phyloP scores from a whole-genome alignment of 2,888 invertebrate genomes.

The Julus scandinavius region DNA sequence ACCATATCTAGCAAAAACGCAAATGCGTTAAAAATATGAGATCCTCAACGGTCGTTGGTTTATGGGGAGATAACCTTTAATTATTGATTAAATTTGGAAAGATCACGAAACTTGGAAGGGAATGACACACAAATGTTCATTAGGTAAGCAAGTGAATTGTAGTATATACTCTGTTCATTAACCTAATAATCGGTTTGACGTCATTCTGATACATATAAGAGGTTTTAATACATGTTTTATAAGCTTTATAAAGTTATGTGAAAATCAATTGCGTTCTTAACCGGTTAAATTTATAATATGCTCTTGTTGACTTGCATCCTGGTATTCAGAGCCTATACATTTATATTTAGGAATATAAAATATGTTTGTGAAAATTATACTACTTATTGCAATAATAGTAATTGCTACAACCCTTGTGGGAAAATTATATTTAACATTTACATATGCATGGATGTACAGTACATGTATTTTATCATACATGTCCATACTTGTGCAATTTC shows the following conservation, averaged over 20 bases:
- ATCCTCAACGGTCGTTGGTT: not conserved
- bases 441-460: no score
- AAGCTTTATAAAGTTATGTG: not conserved
- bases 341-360: no score
- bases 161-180: not conserved
- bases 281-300: no score
- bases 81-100: not conserved
- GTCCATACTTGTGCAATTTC: no score
- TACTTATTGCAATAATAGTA: no score
- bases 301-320: no score
- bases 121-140: not conserved
- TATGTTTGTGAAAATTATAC: no score
- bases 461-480: no score
- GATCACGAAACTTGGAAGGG: not conserved
- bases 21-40: not conserved
- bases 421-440: no score
- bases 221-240: not conserved
- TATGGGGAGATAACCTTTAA: not conserved
- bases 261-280: no score
- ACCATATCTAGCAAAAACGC: not conserved
- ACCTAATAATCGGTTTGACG: not conserved
- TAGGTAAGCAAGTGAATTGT: not conserved
- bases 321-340: no score
- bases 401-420: no score
- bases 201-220: not conserved